phyloP scores from a whole-genome alignment of 2,113 vertebrate species.

The Mionectes macconnelli region DNA sequence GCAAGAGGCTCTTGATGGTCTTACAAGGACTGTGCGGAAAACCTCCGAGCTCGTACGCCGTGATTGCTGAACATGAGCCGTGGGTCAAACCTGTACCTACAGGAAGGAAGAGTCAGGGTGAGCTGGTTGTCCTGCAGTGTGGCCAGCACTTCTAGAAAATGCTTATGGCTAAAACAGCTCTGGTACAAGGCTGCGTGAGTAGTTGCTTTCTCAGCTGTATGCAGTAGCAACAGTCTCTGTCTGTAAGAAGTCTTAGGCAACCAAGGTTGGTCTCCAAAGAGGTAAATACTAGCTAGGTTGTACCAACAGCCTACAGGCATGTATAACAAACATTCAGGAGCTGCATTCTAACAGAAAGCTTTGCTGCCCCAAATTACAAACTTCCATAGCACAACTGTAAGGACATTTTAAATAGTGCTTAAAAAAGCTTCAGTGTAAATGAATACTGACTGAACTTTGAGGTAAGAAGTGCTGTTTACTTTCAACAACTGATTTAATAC shows the following conservation, averaged over 20 bases:
- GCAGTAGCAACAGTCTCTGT: not conserved
- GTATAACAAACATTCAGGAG: not conserved
- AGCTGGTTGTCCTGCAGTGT: not conserved
- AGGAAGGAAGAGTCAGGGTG: not conserved
- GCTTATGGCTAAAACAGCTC: not conserved
- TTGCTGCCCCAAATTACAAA: not conserved
- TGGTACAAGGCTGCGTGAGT: not conserved
- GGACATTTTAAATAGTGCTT: not conserved
- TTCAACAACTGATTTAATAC: not conserved
- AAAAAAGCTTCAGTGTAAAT: not conserved
- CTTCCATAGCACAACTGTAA: fast-evolving
- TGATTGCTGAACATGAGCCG: slow-evolving; percentile 79
- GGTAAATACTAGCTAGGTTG: not conserved
- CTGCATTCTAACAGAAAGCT: not conserved
- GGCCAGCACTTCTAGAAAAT: not conserved
- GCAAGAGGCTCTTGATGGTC: not conserved
- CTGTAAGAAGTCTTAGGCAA: too few relatives aligned
- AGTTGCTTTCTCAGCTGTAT: not conserved
- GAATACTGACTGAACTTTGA: not conserved
- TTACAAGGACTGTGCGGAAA: slow-evolving; percentile 67
- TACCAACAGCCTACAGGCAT: not conserved
- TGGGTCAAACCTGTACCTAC: slow-evolving; percentile 78
- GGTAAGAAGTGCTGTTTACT: not conserved
- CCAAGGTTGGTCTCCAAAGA: not conserved
- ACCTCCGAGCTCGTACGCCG: slow-evolving; percentile 56